Conservation (phyloP, 2,888 invertebrate species). For the Drosophila mettleri region DNA sequence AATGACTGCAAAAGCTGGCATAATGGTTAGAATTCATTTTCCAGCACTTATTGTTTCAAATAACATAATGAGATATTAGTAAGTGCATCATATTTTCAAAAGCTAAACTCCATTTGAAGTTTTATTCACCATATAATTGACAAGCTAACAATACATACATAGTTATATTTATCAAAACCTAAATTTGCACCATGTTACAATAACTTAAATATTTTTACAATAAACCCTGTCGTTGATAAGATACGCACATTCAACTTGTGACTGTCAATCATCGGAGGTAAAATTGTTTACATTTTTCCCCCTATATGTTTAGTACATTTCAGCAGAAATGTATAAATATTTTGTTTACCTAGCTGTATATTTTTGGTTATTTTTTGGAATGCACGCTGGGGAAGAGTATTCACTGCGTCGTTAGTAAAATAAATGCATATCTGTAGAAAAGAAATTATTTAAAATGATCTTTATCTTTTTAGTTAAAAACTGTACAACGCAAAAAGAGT, state of each 20-base stretch:
- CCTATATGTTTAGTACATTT: conserved; percentile 21
- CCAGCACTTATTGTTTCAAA: no score
- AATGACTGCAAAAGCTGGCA: background rate
- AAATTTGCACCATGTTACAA: background rate
- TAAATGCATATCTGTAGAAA: background rate
- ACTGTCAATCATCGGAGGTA: conserved; percentile 25
- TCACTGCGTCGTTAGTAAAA: conserved; percentile 28
- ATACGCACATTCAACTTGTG: conserved; percentile 12
- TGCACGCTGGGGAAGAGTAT: conserved; percentile 11
- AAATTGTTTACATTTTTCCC: conserved; percentile 17
- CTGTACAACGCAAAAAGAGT: conserved; percentile 30
- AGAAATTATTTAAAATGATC: background rate
- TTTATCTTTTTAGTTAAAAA: conserved; percentile 33
- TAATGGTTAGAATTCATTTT: no score
- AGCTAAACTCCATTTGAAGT: no score
- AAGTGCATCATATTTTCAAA: no score
- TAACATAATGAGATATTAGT: no score
- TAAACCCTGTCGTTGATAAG: conserved; percentile 32
- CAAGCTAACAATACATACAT: no score
- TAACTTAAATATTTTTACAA: background rate
- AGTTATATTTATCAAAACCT: background rate
- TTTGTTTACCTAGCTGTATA: conserved; percentile 34
- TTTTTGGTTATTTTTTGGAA: conserved; percentile 25
- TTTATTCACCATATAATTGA: no score
- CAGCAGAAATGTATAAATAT: conserved; percentile 38